Base-by-base conservation (phyloP, 2,888 invertebrate genomes). In the Choreutis nemorana region DNA sequence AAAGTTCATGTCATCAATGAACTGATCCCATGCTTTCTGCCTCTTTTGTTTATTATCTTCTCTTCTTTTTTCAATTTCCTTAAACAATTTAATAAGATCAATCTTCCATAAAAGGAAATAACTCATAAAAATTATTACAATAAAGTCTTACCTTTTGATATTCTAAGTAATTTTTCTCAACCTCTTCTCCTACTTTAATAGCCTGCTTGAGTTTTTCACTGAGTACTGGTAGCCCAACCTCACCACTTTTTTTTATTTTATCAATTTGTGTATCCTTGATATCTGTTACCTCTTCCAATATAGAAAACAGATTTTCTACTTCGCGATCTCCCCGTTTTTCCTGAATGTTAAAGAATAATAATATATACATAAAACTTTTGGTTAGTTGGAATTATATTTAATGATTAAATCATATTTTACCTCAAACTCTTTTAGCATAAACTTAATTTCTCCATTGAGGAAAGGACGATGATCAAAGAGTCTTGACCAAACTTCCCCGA, bases 391-490 rank as follows among this genome's bases (percentile, higher is more conserved):
- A 33, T 30, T 9, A 23, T 13, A 28, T 29, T 9, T 28, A 11
- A 21, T 18, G 4, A 10, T 12, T 6, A 23, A n/a, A 8, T 21
- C 9, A 20, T 3, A 26, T 35, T 48, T 64, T 78, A 91, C 91
- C 84, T 94, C 93, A 71, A 94, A 94, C 61, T 94, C 92, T 42
- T 87, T 87, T 3, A 93, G 62, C 70, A 91, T 88, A 61, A 85
- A 87, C 43, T 87, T 87, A 41, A 94, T 87, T 83, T 94, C 94
- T 31, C 93, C 92, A 67, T 86, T 89, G 34, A 94, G 62, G 60
- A 94, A 91, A 18, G 91, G 90, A 39, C 88, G 85, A 54, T 94
- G 94, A 66, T 94, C 92, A 70, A 94, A 91, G 34, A 94, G 75
- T 54, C 94, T 83, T 48, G 85, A 83, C 86, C 92, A 92, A 59